Evolutionary conservation across 2,113 vertebrate genomes (phyloP), one percentile per base, ranked within the genome.

Genomic region (Sclerurus mexicanus): DNA sequence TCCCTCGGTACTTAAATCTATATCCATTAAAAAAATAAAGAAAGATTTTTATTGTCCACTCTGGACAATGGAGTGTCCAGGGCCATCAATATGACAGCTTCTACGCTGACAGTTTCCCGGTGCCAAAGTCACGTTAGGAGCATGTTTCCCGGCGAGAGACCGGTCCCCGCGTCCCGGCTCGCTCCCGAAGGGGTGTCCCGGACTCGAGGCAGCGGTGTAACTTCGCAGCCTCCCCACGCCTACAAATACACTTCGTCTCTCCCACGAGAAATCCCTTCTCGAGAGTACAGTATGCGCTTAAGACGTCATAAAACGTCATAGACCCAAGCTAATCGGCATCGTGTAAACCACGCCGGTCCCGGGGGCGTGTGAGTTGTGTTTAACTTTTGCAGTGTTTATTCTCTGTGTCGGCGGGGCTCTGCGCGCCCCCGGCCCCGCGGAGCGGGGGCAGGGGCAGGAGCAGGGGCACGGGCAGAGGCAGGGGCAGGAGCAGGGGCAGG

Each of bases 351-450:
- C n/a, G 28, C n/a, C 2, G 12, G 7, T 62, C 2, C 47, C 2
- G 27, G 20, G 23, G 50, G 18, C 35, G 21, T 8, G 2, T 6
- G 6, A 53, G 18, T 27, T 31, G 14, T 22, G 1, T 66, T 60
- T 28, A n/a, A 58, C 58, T 85, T n/a, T 1, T 3, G 24, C 3
- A 23, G 46, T 46, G 9, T 20, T 37, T 0, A 1, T 4, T 6
- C 10, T 12, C 2, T 37, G n/a, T 25, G 22, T 59, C 62, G 58
- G 55, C 23, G 30, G 33, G 49, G 56, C 74, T 49, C 27, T 5
- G 24, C 79, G 6, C 35, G 3, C 4, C 22, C n/a, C 39, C 23
- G 22, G 49, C 47, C 23, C 47, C 50, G 47, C 12, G 28, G 39
- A 58, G 40, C 28, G 64, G 53, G 49, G 37, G 28, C 7, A 46